A percentile compares a stretch with the other conserved stretches of the same genome.
These are phyloP conservation scores for Spermophilus dauricus DNA, from an alignment of 2,113 vertebrate species.

Conservation along the genomic window DNA sequence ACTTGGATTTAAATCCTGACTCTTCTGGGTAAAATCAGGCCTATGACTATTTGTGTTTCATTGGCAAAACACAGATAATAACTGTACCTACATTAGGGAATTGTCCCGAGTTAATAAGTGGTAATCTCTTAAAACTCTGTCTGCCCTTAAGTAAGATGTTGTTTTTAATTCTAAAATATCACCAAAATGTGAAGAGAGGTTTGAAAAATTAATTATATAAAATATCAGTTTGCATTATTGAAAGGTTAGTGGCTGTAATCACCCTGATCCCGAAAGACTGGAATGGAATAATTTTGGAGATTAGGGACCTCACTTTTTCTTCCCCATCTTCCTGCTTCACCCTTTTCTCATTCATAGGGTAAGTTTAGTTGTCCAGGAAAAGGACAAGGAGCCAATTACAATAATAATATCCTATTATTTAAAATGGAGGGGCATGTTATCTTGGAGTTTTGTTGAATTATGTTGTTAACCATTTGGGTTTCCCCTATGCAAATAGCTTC, in stretches of 20 bases:
- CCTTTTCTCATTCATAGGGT: not conserved
- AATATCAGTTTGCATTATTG: not conserved
- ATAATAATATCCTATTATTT: not conserved
- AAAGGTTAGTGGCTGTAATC: not conserved
- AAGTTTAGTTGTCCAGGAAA: not conserved
- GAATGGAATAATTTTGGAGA: not conserved
- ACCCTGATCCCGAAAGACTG: not conserved
- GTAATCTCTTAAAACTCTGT: not conserved
- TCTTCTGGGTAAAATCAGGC: not conserved
- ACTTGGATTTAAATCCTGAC: not conserved
- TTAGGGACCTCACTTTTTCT: not conserved
- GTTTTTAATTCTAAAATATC: not conserved
- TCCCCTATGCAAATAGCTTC: not conserved
- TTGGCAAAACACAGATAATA: not conserved
- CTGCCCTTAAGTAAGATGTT: not conserved
- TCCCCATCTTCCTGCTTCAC: not conserved
- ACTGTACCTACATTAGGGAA: not conserved
- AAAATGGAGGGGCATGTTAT: not conserved
- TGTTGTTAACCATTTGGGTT: not conserved
- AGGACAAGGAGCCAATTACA: not conserved
- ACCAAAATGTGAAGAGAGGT: not conserved
- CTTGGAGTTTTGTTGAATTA: not conserved
- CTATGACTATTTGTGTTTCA: not conserved
- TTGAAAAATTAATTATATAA: not conserved
- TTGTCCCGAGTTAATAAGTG: not conserved